Percentiles rank a stretch among this genome's conserved stretches.
Evolutionary conservation across 2,113 vertebrate genomes (phyloP).

Genomic region (Cepphus grylle): DNA sequence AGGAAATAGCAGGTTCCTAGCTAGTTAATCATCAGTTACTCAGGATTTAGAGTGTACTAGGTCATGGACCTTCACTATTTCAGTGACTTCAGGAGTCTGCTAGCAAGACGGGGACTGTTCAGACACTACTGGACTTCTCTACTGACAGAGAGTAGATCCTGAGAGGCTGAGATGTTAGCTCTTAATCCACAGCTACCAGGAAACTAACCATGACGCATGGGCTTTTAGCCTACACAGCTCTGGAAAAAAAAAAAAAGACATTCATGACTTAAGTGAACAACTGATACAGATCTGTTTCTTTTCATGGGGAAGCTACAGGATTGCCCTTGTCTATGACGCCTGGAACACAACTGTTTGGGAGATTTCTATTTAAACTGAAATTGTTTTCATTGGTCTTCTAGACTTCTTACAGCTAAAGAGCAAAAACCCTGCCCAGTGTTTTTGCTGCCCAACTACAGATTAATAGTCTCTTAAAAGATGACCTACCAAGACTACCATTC

Average conservation of each 20-base stretch:
- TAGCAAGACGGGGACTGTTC: not conserved
- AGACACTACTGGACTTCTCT: not conserved
- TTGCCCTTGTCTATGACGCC: fast-evolving
- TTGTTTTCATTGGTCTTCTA: not conserved
- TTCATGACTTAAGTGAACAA: not conserved
- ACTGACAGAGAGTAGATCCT: not conserved
- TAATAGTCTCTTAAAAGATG: not conserved
- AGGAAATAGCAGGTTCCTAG: not conserved
- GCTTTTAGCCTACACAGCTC: not conserved
- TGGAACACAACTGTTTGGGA: not conserved
- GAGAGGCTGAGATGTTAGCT: not conserved
- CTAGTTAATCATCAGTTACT: not conserved
- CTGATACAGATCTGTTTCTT: not conserved
- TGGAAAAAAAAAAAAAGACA: not conserved
- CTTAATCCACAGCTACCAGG: not conserved
- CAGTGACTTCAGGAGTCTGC: not conserved
- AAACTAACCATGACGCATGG: not conserved
- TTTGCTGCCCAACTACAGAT: not conserved
- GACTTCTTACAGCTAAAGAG: not conserved
- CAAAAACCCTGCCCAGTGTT: not conserved
- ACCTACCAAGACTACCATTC: not conserved
- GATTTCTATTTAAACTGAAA: not conserved
- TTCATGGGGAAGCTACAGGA: not conserved
- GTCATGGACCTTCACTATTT: not conserved
- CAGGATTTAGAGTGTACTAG: not conserved